These are phyloP conservation scores for Morinoia aosen DNA, from an alignment of 2,888 invertebrate species.

Conservation along the genomic window DNA sequence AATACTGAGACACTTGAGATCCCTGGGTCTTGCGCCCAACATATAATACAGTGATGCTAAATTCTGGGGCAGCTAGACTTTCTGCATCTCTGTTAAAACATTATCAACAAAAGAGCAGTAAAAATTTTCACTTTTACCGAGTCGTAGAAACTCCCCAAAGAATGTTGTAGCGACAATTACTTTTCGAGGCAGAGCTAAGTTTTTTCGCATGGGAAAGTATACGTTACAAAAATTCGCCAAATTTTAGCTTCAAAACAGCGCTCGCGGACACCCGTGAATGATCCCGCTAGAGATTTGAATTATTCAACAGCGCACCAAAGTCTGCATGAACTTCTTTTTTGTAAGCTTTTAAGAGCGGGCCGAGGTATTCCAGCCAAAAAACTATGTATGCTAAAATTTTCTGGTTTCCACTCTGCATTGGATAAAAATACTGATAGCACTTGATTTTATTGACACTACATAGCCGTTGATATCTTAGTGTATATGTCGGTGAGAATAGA, in stretches of 20 bases:
- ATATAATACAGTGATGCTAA: constrained; percentile 1
- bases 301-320: not conserved
- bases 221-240: not conserved
- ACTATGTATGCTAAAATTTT: not conserved
- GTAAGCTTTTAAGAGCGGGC: not conserved
- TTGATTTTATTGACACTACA: not conserved
- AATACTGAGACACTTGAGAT: not conserved
- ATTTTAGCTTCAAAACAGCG: constrained; percentile 1
- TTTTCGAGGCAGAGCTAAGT: not conserved
- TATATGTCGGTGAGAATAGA: not conserved
- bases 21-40: not conserved
- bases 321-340: constrained; percentile 3
- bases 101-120: not conserved
- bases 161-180: constrained; percentile 12
- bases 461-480: not conserved
- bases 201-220: not conserved
- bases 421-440: not conserved
- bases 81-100: constrained; percentile 34
- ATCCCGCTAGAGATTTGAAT: constrained; percentile 8
- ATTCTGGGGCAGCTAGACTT: not conserved
- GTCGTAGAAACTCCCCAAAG: not conserved
- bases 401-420: not conserved
- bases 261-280: not conserved
- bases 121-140: not conserved
- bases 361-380: not conserved